These are phyloP conservation scores for Allophyes oxyacanthae DNA, from an alignment of 2,888 invertebrate species.

Conservation along the genomic window DNA sequence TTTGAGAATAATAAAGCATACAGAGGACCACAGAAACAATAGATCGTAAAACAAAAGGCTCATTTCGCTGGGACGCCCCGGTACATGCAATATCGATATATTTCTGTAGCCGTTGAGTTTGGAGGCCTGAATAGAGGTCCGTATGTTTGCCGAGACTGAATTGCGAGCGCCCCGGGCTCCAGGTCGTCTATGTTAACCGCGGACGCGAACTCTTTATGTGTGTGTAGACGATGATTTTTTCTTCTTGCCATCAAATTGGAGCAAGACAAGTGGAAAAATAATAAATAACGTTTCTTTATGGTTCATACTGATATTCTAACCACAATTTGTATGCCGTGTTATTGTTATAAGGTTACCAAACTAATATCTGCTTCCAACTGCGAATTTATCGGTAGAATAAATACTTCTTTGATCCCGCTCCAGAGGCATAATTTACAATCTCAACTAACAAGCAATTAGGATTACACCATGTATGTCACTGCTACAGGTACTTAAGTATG, in stretches of 20 bases:
- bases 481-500: conserved; percentile 28
- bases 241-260: conserved; percentile 29
- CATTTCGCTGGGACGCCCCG: conserved; percentile 68
- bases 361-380: too few species aligned
- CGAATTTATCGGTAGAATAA: conserved; percentile 4
- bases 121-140: conserved; percentile 53
- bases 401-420: conserved; percentile 15
- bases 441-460: conserved; percentile 48
- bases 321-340: too few species aligned
- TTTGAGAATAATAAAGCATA: conserved; percentile 57
- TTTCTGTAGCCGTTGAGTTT: conserved; percentile 58
- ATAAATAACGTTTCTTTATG: conserved; percentile 25
- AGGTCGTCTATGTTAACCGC: conserved; percentile 62
- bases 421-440: conserved; percentile 39
- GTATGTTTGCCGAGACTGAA: conserved; percentile 73
- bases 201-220: conserved; percentile 47
- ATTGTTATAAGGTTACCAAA: too few species aligned
- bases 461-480: conserved; percentile 42
- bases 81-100: conserved; percentile 71
- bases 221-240: conserved; percentile 41
- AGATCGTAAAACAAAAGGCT: conserved; percentile 71
- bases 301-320: neutral
- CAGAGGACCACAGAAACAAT: conserved; percentile 64
- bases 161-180: conserved; percentile 69
- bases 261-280: conserved; percentile 16